phyloP scores from a whole-genome alignment of 1,140 invertebrate genomes.

The Drosophila takahashii region DNA sequence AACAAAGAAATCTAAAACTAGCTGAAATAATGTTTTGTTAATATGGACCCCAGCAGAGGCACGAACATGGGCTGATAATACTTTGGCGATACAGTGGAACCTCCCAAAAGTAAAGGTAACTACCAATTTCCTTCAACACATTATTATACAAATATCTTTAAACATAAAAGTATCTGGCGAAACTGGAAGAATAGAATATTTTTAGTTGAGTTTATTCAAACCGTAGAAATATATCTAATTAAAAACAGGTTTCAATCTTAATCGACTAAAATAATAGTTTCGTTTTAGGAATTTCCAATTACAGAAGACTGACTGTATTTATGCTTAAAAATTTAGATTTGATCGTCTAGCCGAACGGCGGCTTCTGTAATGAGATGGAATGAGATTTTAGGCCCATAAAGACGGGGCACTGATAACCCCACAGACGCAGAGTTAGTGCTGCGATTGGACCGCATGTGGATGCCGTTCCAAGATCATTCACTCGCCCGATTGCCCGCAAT shows the following conservation, averaged over 20 bases:
- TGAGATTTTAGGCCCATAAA: constrained; percentile 37
- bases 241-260: background rate
- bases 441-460: constrained; percentile 57
- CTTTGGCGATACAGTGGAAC: constrained; percentile 10
- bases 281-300: background rate
- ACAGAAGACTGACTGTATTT: constrained; percentile 10
- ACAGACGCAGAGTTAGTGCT: constrained; percentile 21
- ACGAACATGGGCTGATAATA: constrained; percentile 20
- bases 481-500: constrained; percentile 46
- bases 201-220: too few relatives aligned
- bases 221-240: too few relatives aligned
- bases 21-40: constrained; percentile 37
- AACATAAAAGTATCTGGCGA: too few relatives aligned
- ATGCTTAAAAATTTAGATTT: constrained; percentile 12
- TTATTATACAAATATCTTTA: too few relatives aligned
- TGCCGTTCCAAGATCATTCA: constrained; percentile 56
- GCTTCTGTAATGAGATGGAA: constrained; percentile 40
- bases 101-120: background rate
- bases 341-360: constrained; percentile 17
- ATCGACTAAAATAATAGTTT: background rate
- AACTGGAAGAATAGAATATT: too few relatives aligned
- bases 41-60: constrained; percentile 51
- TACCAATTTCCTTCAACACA: too few relatives aligned
- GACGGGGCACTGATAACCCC: constrained; percentile 63
- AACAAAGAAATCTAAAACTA: constrained; percentile 49